Percentiles rank a stretch among this genome's conserved stretches.
phyloP scores from a whole-genome alignment of 2,888 invertebrate genomes.

The Idaea dimidiata region DNA sequence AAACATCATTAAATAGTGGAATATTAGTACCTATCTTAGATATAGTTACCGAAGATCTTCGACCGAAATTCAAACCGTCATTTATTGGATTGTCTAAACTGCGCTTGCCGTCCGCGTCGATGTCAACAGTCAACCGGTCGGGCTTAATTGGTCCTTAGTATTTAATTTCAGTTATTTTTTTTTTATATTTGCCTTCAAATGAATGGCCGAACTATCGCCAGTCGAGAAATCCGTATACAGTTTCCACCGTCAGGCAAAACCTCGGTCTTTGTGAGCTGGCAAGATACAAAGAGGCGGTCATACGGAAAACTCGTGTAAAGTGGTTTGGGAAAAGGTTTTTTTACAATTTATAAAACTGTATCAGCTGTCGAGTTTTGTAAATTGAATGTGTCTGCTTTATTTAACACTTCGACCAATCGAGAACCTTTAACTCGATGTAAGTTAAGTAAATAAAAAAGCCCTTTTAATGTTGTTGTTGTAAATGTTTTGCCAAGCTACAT shows the following conservation, averaged over 20 bases:
- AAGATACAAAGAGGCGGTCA: constrained; percentile 26
- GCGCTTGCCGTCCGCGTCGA: too few species aligned
- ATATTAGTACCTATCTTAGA: too few species aligned
- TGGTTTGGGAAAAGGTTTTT: constrained; percentile 27
- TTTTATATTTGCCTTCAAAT: not conserved
- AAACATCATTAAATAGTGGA: too few species aligned
- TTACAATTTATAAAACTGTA: constrained; percentile 13
- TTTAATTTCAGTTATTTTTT: too few species aligned
- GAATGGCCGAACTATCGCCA: not conserved
- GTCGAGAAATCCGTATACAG: not conserved
- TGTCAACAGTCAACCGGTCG: too few species aligned
- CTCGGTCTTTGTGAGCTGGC: not conserved
- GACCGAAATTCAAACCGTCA: too few species aligned
- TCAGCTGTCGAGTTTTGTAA: constrained; percentile 1
- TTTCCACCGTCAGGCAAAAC: not conserved
- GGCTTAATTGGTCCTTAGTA: too few species aligned
- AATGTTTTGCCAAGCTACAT: too few species aligned
- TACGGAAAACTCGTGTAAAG: constrained; percentile 35
- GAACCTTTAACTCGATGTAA: not conserved
- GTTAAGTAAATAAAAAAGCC: not conserved
- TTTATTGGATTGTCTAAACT: too few species aligned
- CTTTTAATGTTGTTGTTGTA: too few species aligned
- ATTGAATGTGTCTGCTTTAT: constrained; percentile 1
- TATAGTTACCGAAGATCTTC: too few species aligned
- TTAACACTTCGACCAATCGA: not conserved